These are phyloP conservation scores for Orbicella faveolata DNA, from an alignment of 64 coral and sea anemone species.

Conservation along the genomic window DNA sequence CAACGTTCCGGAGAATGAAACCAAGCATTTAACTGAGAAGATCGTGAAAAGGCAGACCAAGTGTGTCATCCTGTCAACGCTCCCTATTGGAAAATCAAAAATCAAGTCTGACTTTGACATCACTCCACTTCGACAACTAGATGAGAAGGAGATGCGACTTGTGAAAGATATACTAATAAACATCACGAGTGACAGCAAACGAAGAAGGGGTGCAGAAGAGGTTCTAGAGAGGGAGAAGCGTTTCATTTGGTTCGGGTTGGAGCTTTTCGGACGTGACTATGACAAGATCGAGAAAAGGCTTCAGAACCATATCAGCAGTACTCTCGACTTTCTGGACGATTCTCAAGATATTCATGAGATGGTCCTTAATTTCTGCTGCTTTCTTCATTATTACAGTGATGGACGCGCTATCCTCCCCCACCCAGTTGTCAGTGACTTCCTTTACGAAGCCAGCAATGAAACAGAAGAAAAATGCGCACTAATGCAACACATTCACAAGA, in stretches of 20 bases:
- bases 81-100: neutral
- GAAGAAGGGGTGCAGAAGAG: constrained; percentile 41
- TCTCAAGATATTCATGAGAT: neutral
- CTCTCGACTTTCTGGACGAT: neutral
- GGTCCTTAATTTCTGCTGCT: constrained; percentile 47
- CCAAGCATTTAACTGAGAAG: neutral
- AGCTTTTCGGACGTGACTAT: constrained; percentile 65
- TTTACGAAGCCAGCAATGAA: neutral
- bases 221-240: constrained; percentile 54
- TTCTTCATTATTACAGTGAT: constrained; percentile 47
- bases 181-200: neutral
- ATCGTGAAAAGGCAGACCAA: constrained; percentile 20
- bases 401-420: constrained; percentile 37
- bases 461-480: neutral
- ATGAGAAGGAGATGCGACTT: constrained; percentile 9
- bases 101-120: neutral
- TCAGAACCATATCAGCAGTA: constrained; percentile 33
- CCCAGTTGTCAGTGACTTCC: constrained; percentile 38
- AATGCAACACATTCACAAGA: constrained; percentile 17
- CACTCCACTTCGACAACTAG: constrained; percentile 23
- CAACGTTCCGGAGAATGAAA: constrained; percentile 32
- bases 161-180: constrained; percentile 42
- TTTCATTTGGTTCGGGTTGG: constrained; percentile 73
- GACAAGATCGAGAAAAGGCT: constrained; percentile 37
- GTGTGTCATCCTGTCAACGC: constrained; percentile 43